phyloP scores from a whole-genome alignment of 2,113 vertebrate species.

The Aspidoscelis tigris region DNA sequence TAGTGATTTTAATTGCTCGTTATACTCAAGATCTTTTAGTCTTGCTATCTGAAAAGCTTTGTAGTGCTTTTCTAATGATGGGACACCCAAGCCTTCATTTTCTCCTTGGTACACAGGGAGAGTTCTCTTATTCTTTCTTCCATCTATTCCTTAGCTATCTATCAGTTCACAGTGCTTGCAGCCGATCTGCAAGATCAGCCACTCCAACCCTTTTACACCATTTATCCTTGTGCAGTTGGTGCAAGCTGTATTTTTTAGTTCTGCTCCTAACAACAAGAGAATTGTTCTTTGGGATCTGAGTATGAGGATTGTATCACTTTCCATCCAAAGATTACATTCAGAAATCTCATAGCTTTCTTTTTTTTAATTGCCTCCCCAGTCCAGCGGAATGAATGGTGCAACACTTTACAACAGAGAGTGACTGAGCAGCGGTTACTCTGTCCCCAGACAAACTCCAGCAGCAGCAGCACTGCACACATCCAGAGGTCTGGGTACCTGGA shows the following conservation, averaged over 20 bases:
- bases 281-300: neutral
- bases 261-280: neutral
- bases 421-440: constrained; percentile 81
- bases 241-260: too few species aligned
- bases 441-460: constrained; percentile 74
- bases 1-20: too few species aligned
- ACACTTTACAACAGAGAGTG: constrained; percentile 87
- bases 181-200: too few species aligned
- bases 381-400: constrained; percentile 87
- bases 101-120: too few species aligned
- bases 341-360: neutral
- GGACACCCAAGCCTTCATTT: too few species aligned
- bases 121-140: too few species aligned
- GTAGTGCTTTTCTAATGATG: too few species aligned
- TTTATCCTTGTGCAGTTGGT: neutral
- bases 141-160: too few species aligned
- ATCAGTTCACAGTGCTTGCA: neutral
- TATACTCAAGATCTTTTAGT: too few species aligned
- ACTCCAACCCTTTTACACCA: neutral
- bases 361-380: constrained; percentile 66
- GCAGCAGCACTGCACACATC: constrained; percentile 74
- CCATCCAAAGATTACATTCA: neutral
- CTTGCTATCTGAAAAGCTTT: too few species aligned
- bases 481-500: constrained; percentile 88
- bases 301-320: constrained; percentile 2